These are phyloP conservation scores for Napeogenes inachia DNA, from an alignment of 2,888 invertebrate species.

Conservation along the genomic window DNA sequence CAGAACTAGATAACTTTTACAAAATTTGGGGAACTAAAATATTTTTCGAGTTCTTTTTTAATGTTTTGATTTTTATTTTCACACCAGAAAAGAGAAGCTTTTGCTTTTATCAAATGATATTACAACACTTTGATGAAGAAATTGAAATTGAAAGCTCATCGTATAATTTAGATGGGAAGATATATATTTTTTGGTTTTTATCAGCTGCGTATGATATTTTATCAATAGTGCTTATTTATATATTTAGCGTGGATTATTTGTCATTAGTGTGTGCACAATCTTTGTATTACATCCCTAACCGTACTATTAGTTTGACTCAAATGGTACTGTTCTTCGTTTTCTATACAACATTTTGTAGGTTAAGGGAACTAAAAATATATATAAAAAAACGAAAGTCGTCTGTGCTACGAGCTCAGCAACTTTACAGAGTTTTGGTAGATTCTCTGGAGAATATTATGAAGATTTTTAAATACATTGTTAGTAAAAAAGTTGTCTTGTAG, in stretches of 20 bases:
- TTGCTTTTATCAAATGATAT: slow-evolving; percentile 2
- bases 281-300: not conserved
- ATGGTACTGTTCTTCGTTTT: not conserved
- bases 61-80: not conserved
- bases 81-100: not conserved
- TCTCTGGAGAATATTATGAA: not conserved
- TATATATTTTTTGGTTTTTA: not conserved
- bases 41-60: not conserved
- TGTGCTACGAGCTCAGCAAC: not conserved
- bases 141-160: not conserved
- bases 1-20: not conserved
- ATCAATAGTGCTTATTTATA: not conserved
- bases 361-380: not conserved
- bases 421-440: not conserved
- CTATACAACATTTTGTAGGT: not conserved
- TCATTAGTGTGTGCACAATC: not conserved
- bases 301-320: not conserved
- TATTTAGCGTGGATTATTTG: not conserved
- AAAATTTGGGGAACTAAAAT: not conserved
- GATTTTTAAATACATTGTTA: not conserved
- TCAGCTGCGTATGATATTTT: not conserved
- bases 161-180: not conserved
- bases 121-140: not conserved
- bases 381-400: not conserved
- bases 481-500: not conserved